phyloP scores from a whole-genome alignment of 35 echinoderm and acorn worm species.

The Heliocidaris tuberculata region DNA sequence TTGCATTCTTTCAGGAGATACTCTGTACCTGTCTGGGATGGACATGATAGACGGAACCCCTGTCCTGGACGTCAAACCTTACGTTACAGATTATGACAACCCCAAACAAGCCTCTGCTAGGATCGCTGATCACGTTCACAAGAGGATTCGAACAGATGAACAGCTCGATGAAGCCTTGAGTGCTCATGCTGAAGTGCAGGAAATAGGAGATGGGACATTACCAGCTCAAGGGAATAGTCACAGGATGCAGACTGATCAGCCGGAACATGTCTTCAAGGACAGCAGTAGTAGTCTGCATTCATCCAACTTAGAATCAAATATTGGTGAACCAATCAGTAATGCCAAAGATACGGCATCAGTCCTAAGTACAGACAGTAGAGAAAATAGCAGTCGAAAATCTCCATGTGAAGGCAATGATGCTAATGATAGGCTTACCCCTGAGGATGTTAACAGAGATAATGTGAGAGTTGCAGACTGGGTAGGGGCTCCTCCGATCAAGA shows the following conservation, averaged over 20 bases:
- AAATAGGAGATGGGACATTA: neutral
- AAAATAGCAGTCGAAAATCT: neutral
- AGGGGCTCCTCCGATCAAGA: constrained; percentile 60
- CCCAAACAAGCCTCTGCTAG: constrained; percentile 24
- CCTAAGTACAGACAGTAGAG: neutral
- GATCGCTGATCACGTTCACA: neutral
- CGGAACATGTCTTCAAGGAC: neutral
- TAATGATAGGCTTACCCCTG: neutral
- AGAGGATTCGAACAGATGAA: neutral
- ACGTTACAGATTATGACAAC: constrained; percentile 80
- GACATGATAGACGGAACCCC: constrained; percentile 97
- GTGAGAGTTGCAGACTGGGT: constrained; percentile 77
- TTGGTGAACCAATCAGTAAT: neutral
- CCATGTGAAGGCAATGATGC: neutral
- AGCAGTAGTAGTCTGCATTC: neutral
- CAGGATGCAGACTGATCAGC: neutral
- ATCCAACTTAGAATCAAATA: neutral
- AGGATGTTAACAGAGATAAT: neutral
- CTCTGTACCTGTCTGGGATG: constrained; percentile 81
- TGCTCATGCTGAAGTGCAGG: neutral
- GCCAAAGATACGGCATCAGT: neutral
- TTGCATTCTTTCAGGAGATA: constrained; percentile 61
- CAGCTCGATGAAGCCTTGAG: neutral
- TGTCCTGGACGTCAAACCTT: constrained; percentile 92
- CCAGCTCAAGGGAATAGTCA: neutral